Base-by-base conservation (phyloP, 2,113 vertebrate species). In the Corydoras maculifer region DNA sequence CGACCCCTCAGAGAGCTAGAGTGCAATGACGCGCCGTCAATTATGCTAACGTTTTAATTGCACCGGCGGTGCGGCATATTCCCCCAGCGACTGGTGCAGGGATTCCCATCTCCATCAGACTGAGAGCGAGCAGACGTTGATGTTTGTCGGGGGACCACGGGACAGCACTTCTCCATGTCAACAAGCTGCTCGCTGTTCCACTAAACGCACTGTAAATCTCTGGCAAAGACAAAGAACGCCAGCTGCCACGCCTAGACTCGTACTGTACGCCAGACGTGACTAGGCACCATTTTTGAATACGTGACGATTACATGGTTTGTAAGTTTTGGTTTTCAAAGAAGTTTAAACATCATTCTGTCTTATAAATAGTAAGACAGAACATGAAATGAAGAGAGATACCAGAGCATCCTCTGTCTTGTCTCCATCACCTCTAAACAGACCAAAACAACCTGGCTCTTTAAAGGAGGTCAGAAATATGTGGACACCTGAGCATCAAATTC, bases 11-110 rank as follows among this genome's bases (percentile, higher is more conserved):
- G 69, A 75, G 73, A 72, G 60, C 73, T 65, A 3, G 49, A 59
- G 64, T 72, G 65, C 63, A 51, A 78, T 75, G 65, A 68, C 64
- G 66, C 69, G 30, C 73, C 70, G 77, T 78, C 77, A 78, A 75
- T 75, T 75, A 75, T 30, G 49, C 73, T 75, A 63, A 60, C 57
- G 69, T 75, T 78, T 78, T 75, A 78, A 78, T 78, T 78, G 77
- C 73, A 62, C 77, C 69, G 48, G 32, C 25, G 65, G 69, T 67
- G 77, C 62, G 18, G 59, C 55, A 35, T 62, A 43, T 50, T 74
- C 68, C 77, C 72, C 69, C 55, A 3, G 61, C 30, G 77, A 31
- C 55, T 48, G 59, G 59, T 64, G 43, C 58, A 72, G 69, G 62
- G 62, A 32, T 57, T 74, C 67, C 72, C 54, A 13, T 54, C 53